Percentiles rank a stretch among this genome's conserved stretches.
Conservation (phyloP, 2,888 invertebrate genomes). For the Drosophila mettleri region DNA sequence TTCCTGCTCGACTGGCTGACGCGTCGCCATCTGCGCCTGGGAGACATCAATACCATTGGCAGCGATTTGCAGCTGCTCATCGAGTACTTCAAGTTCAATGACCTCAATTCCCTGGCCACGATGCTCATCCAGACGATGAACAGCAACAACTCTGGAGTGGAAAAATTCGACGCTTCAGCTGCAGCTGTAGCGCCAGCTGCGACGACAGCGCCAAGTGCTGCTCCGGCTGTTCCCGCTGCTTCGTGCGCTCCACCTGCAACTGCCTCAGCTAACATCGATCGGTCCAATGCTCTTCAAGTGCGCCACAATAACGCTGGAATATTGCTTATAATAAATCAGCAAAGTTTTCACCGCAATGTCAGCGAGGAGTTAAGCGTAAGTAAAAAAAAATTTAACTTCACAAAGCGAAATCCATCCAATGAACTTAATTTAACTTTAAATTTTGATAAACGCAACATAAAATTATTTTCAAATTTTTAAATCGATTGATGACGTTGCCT, state of each 20-base stretch:
- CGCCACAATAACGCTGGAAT: constrained; percentile 74
- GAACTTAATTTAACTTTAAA: no score
- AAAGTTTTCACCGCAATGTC: constrained; percentile 68
- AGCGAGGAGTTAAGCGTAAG: constrained; percentile 69
- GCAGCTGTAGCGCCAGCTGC: no score
- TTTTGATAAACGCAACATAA: background rate
- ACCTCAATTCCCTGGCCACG: constrained; percentile 63
- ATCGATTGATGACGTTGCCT: no score
- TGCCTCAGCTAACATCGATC: background rate
- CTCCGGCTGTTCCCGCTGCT: background rate
- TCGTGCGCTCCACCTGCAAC: background rate
- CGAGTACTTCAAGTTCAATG: constrained; percentile 79
- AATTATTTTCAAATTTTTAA: no score
- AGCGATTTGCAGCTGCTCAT: constrained; percentile 77
- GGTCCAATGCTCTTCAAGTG: constrained; percentile 61
- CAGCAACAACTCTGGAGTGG: background rate
- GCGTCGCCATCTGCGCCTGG: constrained; percentile 68
- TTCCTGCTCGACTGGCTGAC: constrained; percentile 82
- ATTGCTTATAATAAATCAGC: constrained; percentile 83
- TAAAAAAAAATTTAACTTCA: no score
- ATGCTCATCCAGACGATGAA: constrained; percentile 70
- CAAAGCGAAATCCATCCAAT: no score
- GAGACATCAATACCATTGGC: constrained; percentile 57
- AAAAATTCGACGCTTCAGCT: constrained; percentile 6
- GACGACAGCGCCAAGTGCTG: no score